Evolutionary conservation across 35 echinoderm and acorn worm genomes (phyloP).

Genomic region (Acanthaster planci): DNA sequence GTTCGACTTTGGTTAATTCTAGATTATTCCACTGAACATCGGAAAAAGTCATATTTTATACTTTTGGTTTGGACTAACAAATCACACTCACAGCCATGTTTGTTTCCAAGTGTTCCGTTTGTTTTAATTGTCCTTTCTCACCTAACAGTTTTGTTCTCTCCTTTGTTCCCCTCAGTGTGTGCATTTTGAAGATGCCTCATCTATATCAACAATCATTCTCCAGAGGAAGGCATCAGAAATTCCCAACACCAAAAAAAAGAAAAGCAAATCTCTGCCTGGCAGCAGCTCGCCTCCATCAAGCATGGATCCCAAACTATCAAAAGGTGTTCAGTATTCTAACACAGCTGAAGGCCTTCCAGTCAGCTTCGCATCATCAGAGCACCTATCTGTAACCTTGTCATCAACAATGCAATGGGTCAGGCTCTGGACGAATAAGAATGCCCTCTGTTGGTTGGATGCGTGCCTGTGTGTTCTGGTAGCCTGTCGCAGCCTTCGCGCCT

Average conservation of each 20-base stretch:
- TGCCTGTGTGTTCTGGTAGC: slow-evolving; percentile 69
- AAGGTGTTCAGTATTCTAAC: no score
- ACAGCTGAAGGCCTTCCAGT: background rate
- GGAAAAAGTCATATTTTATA: no score
- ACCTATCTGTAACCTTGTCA: background rate
- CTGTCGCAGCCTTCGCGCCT: slow-evolving; percentile 59
- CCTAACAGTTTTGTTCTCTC: background rate
- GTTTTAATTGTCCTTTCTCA: background rate
- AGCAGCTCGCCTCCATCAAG: background rate
- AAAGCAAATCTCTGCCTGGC: background rate
- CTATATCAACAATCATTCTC: slow-evolving; percentile 32
- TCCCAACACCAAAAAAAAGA: slow-evolving; percentile 39
- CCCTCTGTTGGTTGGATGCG: slow-evolving; percentile 88
- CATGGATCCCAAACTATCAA: background rate
- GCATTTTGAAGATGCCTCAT: background rate
- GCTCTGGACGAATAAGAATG: slow-evolving; percentile 67
- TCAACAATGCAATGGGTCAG: slow-evolving; percentile 3
- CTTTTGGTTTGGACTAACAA: no score
- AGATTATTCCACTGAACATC: no score
- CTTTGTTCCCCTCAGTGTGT: slow-evolving; percentile 36
- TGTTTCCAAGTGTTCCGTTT: no score
- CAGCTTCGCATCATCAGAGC: background rate
- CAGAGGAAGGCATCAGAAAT: slow-evolving; percentile 61
- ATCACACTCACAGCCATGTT: no score
- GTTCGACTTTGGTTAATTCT: no score